Conservation (phyloP, 2,797 vertebrate species). For the Okamejei kenojei region DNA sequence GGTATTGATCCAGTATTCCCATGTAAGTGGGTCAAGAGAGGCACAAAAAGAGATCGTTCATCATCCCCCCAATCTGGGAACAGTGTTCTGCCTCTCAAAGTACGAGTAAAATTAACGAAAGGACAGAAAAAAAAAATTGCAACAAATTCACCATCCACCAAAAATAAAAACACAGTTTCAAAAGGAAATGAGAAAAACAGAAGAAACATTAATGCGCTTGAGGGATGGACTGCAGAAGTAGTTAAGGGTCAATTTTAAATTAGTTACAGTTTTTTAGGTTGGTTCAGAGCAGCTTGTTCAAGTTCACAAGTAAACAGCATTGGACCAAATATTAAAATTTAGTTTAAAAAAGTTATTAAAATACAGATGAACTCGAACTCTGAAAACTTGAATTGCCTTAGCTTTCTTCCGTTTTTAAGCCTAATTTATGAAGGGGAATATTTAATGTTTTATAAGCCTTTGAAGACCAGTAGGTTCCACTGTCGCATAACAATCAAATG, state of each 20-base stretch:
- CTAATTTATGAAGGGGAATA: slow-evolving; percentile 28
- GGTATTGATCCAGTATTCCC: too few relatives aligned
- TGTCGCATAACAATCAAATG: slow-evolving; percentile 1
- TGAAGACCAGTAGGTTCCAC: not conserved
- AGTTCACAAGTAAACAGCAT: not conserved
- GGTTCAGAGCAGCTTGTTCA: not conserved
- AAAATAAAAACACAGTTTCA: slow-evolving; percentile 5
- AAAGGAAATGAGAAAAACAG: not conserved
- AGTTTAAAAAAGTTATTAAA: not conserved
- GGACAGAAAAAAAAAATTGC: not conserved
- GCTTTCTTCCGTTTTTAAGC: slow-evolving; percentile 3
- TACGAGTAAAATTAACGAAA: not conserved
- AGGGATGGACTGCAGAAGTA: not conserved
- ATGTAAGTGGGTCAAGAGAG: not conserved
- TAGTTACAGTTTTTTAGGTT: not conserved
- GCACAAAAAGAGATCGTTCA: not conserved
- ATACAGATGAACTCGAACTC: not conserved
- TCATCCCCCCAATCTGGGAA: not conserved
- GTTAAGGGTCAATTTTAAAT: not conserved
- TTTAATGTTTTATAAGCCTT: not conserved
- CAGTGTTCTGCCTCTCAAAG: not conserved
- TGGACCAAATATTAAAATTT: too few relatives aligned
- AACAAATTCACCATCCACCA: not conserved
- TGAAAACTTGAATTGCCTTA: not conserved
- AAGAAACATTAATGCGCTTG: not conserved